These are phyloP conservation scores for Oryzaephilus surinamensis DNA, from an alignment of 1,140 invertebrate genomes.

Conservation along the genomic window DNA sequence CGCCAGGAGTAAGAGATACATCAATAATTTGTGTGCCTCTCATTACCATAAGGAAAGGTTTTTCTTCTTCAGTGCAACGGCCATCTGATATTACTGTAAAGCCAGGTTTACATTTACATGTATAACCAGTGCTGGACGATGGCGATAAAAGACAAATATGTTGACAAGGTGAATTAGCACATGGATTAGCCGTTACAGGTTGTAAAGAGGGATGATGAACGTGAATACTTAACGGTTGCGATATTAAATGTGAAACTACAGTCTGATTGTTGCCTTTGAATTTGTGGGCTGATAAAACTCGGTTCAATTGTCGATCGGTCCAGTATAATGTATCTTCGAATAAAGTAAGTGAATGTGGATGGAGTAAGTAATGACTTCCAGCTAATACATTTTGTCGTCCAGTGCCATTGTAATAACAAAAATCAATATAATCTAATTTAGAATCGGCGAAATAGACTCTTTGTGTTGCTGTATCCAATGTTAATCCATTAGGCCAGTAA, in stretches of 20 bases:
- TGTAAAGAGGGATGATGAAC: conserved; percentile 91
- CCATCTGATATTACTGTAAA: conserved; percentile 58
- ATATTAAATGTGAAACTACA: conserved; percentile 87
- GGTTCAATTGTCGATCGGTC: conserved; percentile 88
- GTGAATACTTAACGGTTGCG: conserved; percentile 88
- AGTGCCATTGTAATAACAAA: conserved; percentile 92
- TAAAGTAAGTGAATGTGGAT: conserved; percentile 90
- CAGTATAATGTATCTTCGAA: conserved; percentile 93
- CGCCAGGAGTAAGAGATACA: conserved; percentile 61
- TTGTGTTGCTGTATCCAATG: conserved; percentile 87
- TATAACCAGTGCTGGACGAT: conserved; percentile 54
- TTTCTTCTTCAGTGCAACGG: conserved; percentile 74
- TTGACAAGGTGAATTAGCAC: conserved; percentile 64
- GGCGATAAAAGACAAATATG: conserved; percentile 88
- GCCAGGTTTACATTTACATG: conserved; percentile 87
- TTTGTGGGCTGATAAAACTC: conserved; percentile 81
- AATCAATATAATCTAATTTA: conserved; percentile 96
- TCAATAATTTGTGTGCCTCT: conserved; percentile 83
- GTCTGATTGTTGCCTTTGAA: conserved; percentile 76
- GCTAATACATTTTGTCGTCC: conserved; percentile 79
- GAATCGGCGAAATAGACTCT: conserved; percentile 96
- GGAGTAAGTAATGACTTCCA: conserved; percentile 81
- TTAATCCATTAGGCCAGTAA: conserved; percentile 96
- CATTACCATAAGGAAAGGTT: conserved; percentile 82
- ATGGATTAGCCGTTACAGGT: conserved; percentile 75